Conservation (phyloP, 1,140 invertebrate genomes). For the Drosophila watanabei region DNA sequence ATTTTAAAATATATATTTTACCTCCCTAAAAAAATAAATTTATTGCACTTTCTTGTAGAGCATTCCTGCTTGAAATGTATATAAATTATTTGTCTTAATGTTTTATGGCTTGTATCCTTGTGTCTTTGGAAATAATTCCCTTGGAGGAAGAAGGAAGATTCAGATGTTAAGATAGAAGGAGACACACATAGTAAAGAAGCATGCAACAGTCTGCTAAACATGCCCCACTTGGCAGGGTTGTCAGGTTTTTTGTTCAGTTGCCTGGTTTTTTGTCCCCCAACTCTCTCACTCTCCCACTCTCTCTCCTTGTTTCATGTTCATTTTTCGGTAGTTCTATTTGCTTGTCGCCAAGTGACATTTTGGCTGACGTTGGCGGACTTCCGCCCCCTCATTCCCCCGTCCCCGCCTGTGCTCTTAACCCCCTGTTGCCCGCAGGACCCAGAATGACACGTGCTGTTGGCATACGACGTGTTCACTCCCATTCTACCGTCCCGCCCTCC, state of each 20-base stretch:
- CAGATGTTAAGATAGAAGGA: background rate
- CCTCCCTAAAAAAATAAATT: background rate
- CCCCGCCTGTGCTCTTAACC: slow-evolving; percentile 10
- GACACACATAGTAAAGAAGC: slow-evolving; percentile 27
- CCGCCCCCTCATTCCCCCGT: background rate
- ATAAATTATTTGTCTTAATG: slow-evolving; percentile 2
- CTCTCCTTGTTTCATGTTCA: slow-evolving; percentile 19
- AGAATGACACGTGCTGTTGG: slow-evolving; percentile 51
- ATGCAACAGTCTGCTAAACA: slow-evolving; percentile 70
- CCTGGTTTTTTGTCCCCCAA: slow-evolving; percentile 8
- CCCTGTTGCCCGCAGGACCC: slow-evolving; percentile 11
- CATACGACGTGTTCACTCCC: slow-evolving; percentile 40
- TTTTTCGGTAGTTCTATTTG: slow-evolving; percentile 71
- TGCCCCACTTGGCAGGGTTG: slow-evolving; percentile 54
- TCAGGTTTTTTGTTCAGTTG: slow-evolving; percentile 38
- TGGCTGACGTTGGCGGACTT: slow-evolving; percentile 41
- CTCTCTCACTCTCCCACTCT: background rate
- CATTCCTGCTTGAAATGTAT: background rate
- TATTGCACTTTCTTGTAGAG: background rate
- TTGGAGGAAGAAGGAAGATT: background rate
- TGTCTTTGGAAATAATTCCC: slow-evolving; percentile 13
- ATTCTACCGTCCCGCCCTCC: background rate
- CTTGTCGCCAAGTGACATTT: slow-evolving; percentile 69
- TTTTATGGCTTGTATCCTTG: slow-evolving; percentile 8
- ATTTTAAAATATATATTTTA: background rate